These are phyloP conservation scores for Balanococcus diminutus DNA, from an alignment of 2,888 invertebrate genomes.

Conservation along the genomic window DNA sequence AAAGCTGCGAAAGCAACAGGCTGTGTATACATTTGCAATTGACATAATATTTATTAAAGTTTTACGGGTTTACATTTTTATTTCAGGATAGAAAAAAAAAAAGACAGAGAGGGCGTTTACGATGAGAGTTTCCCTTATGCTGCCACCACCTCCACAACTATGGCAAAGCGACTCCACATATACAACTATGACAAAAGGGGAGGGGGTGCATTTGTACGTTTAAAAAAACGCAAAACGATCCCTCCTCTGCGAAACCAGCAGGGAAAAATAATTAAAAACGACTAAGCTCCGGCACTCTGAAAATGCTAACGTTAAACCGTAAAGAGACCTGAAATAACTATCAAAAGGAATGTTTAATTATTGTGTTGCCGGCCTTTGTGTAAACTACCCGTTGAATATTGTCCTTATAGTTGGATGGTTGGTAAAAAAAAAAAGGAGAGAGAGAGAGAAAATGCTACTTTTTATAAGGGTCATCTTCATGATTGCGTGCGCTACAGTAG, in stretches of 20 bases:
- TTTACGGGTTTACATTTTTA: conserved; percentile 44
- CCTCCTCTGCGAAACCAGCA: conserved; percentile 2
- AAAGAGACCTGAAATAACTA: conserved; percentile 51
- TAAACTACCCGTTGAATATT: conserved; percentile 52
- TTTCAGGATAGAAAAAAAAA: conserved; percentile 8
- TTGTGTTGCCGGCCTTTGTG: conserved; percentile 47
- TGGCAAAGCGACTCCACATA: no score
- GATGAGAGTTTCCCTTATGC: neutral
- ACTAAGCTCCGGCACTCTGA: conserved; percentile 46
- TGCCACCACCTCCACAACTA: neutral
- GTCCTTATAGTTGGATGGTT: conserved; percentile 23
- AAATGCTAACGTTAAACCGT: conserved; percentile 51
- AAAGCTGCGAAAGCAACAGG: conserved; percentile 48
- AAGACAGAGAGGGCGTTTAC: neutral
- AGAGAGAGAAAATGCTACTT: conserved; percentile 36
- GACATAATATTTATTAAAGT: conserved; percentile 50
- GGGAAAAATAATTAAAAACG: conserved; percentile 47
- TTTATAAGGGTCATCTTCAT: conserved; percentile 52
- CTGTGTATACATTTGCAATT: conserved; percentile 43
- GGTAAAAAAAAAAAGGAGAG: neutral
- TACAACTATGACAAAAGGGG: neutral
- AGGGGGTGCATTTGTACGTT: neutral
- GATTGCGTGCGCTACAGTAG: conserved; percentile 46
- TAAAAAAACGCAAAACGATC: neutral
- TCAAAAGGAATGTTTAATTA: conserved; percentile 52